Evolutionary conservation across 2,797 vertebrate genomes (phyloP).

Genomic region (Pristis pectinata): DNA sequence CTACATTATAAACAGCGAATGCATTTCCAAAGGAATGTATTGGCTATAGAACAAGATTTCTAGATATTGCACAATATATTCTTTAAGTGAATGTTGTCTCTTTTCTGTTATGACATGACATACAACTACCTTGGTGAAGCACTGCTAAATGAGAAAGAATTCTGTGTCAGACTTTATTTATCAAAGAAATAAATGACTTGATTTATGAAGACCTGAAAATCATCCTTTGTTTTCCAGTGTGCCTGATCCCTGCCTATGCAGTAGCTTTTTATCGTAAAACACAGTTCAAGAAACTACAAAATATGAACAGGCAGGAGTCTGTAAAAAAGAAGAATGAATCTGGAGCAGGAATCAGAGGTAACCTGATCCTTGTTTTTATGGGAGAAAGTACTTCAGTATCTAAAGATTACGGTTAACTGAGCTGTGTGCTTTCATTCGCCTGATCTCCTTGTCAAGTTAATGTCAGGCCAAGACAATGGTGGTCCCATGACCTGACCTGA

Average conservation of each 20-base stretch:
- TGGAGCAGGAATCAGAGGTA: constrained; percentile 15
- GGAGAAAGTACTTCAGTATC: background rate
- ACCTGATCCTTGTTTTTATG: background rate
- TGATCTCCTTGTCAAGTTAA: background rate
- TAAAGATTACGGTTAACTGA: background rate
- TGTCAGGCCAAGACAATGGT: background rate
- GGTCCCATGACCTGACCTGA: background rate
- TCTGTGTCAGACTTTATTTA: background rate
- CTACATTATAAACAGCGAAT: background rate
- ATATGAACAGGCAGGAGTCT: background rate
- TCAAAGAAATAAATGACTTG: background rate
- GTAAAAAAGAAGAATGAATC: background rate
- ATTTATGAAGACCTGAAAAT: background rate
- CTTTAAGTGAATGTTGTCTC: background rate
- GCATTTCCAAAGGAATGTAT: background rate
- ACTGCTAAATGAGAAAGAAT: background rate
- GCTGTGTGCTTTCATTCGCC: background rate
- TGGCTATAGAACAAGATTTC: background rate
- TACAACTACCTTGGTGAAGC: background rate
- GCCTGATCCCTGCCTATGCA: background rate
- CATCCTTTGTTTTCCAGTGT: background rate
- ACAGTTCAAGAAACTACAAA: constrained; percentile 27
- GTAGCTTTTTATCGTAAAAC: constrained; percentile 10
- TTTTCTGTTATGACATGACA: background rate
- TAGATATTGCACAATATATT: background rate